Evolutionary conservation across 2,797 vertebrate species (phyloP).

Genomic region (Vireo griseus): DNA sequence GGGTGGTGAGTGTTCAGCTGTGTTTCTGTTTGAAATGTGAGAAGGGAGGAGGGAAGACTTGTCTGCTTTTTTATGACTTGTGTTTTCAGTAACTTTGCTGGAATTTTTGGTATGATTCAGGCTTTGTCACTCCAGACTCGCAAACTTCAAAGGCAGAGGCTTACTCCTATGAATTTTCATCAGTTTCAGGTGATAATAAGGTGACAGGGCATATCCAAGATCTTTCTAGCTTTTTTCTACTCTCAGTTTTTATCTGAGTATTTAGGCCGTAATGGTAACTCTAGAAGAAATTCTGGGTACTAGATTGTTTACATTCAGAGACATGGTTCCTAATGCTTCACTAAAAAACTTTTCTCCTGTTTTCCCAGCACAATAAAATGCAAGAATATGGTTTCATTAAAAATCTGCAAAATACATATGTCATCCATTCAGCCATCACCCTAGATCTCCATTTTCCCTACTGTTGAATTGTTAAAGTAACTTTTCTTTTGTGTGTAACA

Average conservation of each 20-base stretch:
- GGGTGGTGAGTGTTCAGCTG: not conserved
- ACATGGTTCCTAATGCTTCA: not conserved
- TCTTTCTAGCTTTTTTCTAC: not conserved
- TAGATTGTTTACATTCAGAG: not conserved
- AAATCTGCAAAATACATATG: not conserved
- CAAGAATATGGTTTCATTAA: not conserved
- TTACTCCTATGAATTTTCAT: not conserved
- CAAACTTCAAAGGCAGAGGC: conserved; percentile 2
- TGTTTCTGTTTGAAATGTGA: not conserved
- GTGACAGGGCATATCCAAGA: not conserved
- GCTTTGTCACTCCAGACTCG: not conserved
- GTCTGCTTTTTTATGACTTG: not conserved
- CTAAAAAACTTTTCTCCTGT: not conserved
- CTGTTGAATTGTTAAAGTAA: conserved; percentile 28
- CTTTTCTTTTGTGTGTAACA: not conserved
- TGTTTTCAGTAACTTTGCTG: not conserved
- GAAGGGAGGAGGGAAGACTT: not conserved
- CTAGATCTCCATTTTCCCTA: not conserved
- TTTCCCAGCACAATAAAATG: not conserved
- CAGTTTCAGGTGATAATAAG: not conserved
- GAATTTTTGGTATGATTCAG: not conserved
- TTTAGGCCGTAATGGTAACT: not conserved
- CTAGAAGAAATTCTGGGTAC: not conserved
- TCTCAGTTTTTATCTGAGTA: not conserved
- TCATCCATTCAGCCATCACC: not conserved